These are phyloP conservation scores for Myotis brandtii DNA, from an alignment of 2,113 vertebrate species.

Conservation along the genomic window DNA sequence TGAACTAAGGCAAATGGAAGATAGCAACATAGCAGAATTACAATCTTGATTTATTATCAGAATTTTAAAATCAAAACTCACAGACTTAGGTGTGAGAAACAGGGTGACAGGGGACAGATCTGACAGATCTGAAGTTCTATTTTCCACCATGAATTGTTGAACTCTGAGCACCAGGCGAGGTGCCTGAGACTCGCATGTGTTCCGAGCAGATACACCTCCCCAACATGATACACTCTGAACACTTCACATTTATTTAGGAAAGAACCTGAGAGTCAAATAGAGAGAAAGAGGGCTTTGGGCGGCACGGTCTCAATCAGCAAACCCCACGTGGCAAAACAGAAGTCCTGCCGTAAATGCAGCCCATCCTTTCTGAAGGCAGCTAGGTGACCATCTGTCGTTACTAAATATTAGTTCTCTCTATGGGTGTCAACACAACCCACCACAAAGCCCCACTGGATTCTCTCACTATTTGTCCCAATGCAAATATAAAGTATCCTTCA, in stretches of 20 bases:
- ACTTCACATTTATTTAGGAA: neutral
- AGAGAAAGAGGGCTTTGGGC: neutral
- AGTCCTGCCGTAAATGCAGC: neutral
- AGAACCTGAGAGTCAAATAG: neutral
- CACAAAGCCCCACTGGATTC: neutral
- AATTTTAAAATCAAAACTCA: slow-evolving; percentile 12
- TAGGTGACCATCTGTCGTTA: neutral
- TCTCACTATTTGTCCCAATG: neutral
- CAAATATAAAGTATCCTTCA: neutral
- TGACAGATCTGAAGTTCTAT: neutral
- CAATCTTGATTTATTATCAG: neutral
- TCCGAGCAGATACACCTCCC: neutral
- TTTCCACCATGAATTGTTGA: neutral
- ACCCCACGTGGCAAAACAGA: neutral
- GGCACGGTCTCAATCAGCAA: neutral
- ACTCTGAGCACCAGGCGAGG: neutral
- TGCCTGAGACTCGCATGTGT: neutral
- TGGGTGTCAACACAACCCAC: neutral
- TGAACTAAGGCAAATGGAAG: neutral
- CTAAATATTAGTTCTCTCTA: neutral
- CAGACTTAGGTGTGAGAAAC: neutral
- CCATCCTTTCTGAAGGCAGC: neutral
- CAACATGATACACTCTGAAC: neutral
- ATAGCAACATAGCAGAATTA: neutral
- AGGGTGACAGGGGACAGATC: neutral